Conservation (phyloP, 2,888 invertebrate species). For the Actias luna region DNA sequence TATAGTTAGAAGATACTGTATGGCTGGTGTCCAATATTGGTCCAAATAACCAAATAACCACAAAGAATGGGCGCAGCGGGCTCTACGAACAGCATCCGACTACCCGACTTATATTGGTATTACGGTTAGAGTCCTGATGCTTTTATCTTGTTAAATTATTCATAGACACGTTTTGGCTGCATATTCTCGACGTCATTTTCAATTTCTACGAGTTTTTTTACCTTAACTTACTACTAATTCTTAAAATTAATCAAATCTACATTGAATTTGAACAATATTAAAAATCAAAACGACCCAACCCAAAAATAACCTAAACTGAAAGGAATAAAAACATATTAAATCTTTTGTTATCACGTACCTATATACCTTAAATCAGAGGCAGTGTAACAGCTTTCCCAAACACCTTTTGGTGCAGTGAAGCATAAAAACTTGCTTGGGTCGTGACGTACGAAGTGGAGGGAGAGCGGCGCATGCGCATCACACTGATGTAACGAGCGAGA, state of each 20-base stretch:
- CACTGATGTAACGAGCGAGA: constrained; percentile 33
- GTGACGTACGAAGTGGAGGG: constrained; percentile 21
- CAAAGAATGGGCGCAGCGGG: constrained; percentile 10
- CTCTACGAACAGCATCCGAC: not conserved
- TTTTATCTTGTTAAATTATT: constrained; percentile 7
- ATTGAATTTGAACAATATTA: not conserved
- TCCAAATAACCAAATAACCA: constrained; percentile 8
- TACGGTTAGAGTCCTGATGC: constrained; percentile 6
- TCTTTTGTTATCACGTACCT: not conserved
- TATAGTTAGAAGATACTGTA: constrained; percentile 13
- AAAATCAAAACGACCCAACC: not conserved
- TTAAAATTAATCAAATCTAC: not conserved
- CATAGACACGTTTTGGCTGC: not conserved
- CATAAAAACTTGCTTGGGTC: constrained; percentile 35
- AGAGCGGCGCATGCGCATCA: constrained; percentile 38
- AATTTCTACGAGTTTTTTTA: constrained; percentile 1
- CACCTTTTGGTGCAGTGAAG: constrained; percentile 10
- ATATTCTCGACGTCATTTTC: not conserved
- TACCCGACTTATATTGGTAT: constrained; percentile 2
- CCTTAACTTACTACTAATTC: not conserved
- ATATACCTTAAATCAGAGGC: constrained; percentile 5
- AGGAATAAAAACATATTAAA: not conserved
- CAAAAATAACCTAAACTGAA: not conserved
- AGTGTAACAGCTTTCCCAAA: not conserved
- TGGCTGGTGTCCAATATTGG: constrained; percentile 14